Evolutionary conservation across 2,113 vertebrate genomes (phyloP).

Genomic region (Pituophis catenifer): DNA sequence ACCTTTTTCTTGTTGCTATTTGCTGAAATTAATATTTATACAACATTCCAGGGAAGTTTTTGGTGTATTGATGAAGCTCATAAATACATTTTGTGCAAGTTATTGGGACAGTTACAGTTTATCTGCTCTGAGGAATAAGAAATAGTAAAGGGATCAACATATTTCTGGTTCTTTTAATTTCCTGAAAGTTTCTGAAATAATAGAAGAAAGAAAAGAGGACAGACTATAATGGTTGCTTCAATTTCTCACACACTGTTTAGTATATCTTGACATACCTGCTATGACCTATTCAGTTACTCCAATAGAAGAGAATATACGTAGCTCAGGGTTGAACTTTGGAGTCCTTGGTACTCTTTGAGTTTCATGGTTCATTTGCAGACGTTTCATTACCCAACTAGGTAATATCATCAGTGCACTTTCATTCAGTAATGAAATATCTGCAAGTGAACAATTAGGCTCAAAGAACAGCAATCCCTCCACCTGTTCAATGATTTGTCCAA

Average conservation of each 20-base stretch:
- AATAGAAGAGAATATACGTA: no score
- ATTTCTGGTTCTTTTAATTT: no score
- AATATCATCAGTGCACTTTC: background rate
- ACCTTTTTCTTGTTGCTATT: background rate
- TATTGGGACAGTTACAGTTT: background rate
- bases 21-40: background rate
- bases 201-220: no score
- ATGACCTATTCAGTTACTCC: no score
- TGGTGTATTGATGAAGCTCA: background rate
- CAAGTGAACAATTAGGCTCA: background rate
- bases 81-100: background rate
- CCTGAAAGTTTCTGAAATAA: no score
- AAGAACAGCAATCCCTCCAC: background rate
- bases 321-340: no score
- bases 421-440: background rate
- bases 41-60: background rate
- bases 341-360: no score
- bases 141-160: no score
- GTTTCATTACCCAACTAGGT: background rate
- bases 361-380: background rate
- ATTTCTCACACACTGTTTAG: no score
- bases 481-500: background rate
- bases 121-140: no score
- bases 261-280: no score
- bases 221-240: no score